phyloP scores from a whole-genome alignment of 2,113 vertebrate genomes.

The Syngnathus typhle region DNA sequence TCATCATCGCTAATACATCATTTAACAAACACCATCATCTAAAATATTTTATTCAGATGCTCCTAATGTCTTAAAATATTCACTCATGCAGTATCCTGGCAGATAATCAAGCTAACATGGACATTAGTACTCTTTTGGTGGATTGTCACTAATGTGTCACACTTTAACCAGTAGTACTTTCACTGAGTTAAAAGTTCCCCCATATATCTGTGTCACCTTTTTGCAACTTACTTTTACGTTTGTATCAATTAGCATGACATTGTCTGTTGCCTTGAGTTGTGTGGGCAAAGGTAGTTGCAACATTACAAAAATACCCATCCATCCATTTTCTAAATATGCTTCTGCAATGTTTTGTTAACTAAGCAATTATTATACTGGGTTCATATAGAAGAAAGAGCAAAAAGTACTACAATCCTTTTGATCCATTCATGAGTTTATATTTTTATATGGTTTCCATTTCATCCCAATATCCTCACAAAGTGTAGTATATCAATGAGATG shows the following conservation, averaged over 20 bases:
- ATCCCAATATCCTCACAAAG: not conserved
- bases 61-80: not conserved
- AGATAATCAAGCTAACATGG: not conserved
- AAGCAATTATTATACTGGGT: not conserved
- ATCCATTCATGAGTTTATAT: not conserved
- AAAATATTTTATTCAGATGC: not conserved
- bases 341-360: no score
- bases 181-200: not conserved
- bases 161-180: not conserved
- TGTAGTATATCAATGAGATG: not conserved
- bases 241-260: not conserved
- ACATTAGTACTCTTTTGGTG: not conserved
- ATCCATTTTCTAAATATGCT: no score
- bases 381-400: not conserved
- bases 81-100: not conserved
- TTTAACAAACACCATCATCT: not conserved
- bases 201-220: not conserved
- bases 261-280: no score
- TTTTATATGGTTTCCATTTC: not conserved
- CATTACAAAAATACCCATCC: not conserved
- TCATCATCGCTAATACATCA: not conserved
- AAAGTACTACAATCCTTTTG: not conserved
- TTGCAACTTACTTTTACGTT: not conserved
- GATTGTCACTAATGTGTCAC: not conserved
- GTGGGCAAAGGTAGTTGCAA: not conserved